Conservation (phyloP, 1,140 invertebrate species). For the Aphelenchoides fujianensis region DNA sequence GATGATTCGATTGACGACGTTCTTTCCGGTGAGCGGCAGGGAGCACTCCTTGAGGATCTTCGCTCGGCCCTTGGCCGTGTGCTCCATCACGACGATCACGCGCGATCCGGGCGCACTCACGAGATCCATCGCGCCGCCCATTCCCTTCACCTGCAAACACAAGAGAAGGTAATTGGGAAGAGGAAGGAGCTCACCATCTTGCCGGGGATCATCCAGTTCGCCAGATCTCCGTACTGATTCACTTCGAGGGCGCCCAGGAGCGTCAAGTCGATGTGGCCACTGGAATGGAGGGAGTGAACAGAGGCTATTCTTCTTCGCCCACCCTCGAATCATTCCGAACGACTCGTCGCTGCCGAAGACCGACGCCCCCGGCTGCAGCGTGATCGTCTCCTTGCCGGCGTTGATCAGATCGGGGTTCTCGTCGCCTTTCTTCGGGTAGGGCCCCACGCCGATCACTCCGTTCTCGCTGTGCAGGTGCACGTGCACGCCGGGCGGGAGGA, state of each 20-base stretch:
- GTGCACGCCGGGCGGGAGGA: conserved; percentile 71
- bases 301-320: conserved; percentile 67
- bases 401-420: conserved; percentile 95
- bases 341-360: conserved; percentile 95
- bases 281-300: conserved; percentile 65
- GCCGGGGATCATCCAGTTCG: conserved; percentile 99
- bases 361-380: conserved; percentile 79
- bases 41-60: conserved; percentile 86
- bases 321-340: conserved; percentile 98
- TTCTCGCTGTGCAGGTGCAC: conserved; percentile 88
- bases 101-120: conserved; percentile 70
- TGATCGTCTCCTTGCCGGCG: conserved; percentile 97
- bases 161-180: not conserved
- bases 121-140: conserved; percentile 99
- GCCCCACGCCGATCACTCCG: conserved; percentile 90
- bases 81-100: conserved; percentile 96
- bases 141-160: conserved; percentile 72
- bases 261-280: conserved; percentile 89
- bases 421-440: conserved; percentile 75
- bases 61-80: conserved; percentile 82
- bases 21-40: conserved; percentile 89
- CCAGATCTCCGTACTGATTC: conserved; percentile 87
- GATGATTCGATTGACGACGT: conserved; percentile 91
- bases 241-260: conserved; percentile 98
- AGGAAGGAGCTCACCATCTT: conserved; percentile 62